phyloP scores from a whole-genome alignment of 2,113 vertebrate species.

The Pholis gunnellus region DNA sequence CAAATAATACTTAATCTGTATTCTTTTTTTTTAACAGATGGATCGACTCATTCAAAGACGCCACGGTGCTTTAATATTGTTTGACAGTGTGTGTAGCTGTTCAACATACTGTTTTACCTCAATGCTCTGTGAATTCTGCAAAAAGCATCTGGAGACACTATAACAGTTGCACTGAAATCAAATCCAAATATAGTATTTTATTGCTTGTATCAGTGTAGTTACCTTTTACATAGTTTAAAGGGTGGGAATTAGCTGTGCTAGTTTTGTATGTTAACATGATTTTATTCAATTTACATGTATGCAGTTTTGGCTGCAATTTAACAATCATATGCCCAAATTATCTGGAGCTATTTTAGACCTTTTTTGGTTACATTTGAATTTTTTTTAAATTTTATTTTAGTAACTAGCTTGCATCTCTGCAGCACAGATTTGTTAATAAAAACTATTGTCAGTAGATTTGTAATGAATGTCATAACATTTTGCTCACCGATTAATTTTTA shows the following conservation, averaged over 20 bases:
- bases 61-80: slow-evolving; percentile 87
- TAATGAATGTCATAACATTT: slow-evolving; percentile 1
- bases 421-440: slow-evolving; percentile 16
- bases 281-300: slow-evolving; percentile 2
- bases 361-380: neutral
- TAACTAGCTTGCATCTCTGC: neutral
- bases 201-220: slow-evolving; percentile 18
- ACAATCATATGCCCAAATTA: neutral
- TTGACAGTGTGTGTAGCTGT: neutral
- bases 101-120: slow-evolving; percentile 56
- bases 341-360: slow-evolving; percentile 1
- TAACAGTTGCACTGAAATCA: neutral
- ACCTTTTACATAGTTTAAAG: slow-evolving; percentile 6
- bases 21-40: slow-evolving; percentile 84
- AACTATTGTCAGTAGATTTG: neutral
- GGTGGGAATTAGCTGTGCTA: neutral
- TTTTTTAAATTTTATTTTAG: neutral
- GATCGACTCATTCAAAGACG: slow-evolving; percentile 95
- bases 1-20: neutral
- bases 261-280: slow-evolving; percentile 1
- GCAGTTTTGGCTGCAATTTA: neutral
- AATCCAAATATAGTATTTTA: slow-evolving; percentile 6
- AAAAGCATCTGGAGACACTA: slow-evolving; percentile 19
- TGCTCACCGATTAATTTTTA: neutral
- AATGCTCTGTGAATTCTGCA: slow-evolving; percentile 32